Evolutionary conservation across 2,113 vertebrate genomes (phyloP).

Genomic region (Macrotis lagotis): DNA sequence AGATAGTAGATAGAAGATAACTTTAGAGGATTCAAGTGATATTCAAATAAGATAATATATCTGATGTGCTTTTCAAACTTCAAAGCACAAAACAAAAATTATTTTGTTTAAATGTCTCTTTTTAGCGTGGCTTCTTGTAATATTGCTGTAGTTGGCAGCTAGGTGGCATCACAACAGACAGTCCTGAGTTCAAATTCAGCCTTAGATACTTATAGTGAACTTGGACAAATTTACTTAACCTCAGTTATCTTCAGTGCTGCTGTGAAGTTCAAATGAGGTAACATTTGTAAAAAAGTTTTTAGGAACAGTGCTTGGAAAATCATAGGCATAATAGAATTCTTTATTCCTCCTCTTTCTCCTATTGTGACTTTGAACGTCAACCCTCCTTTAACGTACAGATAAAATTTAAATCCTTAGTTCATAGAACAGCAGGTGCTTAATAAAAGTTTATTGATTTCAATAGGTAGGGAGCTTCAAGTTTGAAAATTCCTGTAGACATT

Average conservation of each 20-base stretch:
- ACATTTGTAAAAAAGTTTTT: too few species aligned
- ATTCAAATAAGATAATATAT: not conserved
- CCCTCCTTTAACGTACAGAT: not conserved
- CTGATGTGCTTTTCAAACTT: not conserved
- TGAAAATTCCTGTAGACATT: not conserved
- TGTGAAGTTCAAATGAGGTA: too few species aligned
- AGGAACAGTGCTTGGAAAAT: too few species aligned
- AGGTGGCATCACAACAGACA: not conserved
- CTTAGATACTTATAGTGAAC: too few species aligned
- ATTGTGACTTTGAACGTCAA: too few species aligned
- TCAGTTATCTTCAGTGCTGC: too few species aligned
- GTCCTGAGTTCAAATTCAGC: too few species aligned
- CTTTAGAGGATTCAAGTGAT: not conserved
- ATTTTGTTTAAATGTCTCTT: not conserved
- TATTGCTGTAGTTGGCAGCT: not conserved
- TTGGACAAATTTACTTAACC: too few species aligned
- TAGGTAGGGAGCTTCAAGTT: not conserved
- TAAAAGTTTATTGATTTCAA: not conserved
- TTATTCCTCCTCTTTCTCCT: too few species aligned
- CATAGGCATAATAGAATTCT: too few species aligned
- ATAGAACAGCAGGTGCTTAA: not conserved
- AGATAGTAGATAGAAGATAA: not conserved
- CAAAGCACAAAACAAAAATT: not conserved
- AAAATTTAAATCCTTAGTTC: not conserved
- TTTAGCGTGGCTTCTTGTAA: not conserved